Evolutionary conservation across 2,113 vertebrate genomes (phyloP), one percentile per base, ranked within the genome.

Genomic region (Amia ocellicauda): DNA sequence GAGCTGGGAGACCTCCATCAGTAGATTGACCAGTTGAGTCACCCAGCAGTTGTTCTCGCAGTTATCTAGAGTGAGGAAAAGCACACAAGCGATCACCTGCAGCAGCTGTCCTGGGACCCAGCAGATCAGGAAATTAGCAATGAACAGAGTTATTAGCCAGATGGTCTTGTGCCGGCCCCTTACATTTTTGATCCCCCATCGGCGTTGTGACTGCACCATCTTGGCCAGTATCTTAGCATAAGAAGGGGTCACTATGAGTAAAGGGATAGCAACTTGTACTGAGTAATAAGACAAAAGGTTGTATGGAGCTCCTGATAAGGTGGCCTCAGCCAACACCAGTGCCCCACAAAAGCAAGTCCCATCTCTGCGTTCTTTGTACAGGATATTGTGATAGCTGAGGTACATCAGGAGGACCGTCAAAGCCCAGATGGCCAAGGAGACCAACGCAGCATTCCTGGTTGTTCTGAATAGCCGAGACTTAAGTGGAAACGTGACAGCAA

Each of bases 41-140:
- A 68, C 31, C 64, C 64, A 53, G 50, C 75, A 78, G 17, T 23
- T 56, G 19, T 69, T 66, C 23, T 47, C 24, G 19, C 66, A 61
- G 31, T 69, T 53, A 19, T 74, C 54, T 28, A 63, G 43, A 2
- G n/a, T 42, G 64, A 69, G 62, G 70, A 67, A 75, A n/a, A 70
- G 9, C 27, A 74, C 57, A 26, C 59, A 78, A 42, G 68, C 73
- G 1, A 73, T 22, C 36, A 77, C 69, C 45, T 74, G 67, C 19
- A 77, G 69, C 31, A 77, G 58, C 60, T 77, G 72, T 14, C 72
- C 69, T 9, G 75, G 75, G 26, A 77, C 36, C 75, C 75, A 77
- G 58, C 75, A 77, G 57, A 72, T 59, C 58, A 77, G 50, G 47
- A 77, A 74, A 60, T 74, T 77, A 55, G 59, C 67, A 24, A 77